A percentile compares a stretch with the other conserved stretches of the same genome.
Conservation (phyloP, 2,888 invertebrate species). For the Chrysomela aeneicollis region DNA sequence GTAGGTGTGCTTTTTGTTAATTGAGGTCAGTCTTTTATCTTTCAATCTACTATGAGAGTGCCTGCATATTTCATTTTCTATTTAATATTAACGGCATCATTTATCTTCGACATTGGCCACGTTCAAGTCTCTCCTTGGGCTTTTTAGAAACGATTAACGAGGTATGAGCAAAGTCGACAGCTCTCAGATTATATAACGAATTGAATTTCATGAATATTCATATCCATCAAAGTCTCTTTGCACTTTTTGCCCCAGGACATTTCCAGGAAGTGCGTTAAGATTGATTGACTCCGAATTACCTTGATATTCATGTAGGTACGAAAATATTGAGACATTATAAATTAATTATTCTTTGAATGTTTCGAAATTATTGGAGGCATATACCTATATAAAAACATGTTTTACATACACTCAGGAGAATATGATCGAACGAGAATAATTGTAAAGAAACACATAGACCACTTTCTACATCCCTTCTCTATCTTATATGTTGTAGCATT, state of each 20-base stretch:
- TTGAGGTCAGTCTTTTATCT: background rate
- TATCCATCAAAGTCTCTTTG: conserved; percentile 28
- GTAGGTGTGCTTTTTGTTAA: background rate
- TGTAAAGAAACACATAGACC: no score
- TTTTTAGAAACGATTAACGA: conserved; percentile 39
- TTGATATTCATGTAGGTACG: background rate
- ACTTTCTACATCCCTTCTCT: no score
- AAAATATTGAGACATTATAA: background rate
- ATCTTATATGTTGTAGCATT: no score
- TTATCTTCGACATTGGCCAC: conserved; percentile 39
- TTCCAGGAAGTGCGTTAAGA: background rate
- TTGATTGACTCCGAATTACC: background rate
- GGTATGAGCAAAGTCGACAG: conserved; percentile 33
- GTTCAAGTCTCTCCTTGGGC: conserved; percentile 31
- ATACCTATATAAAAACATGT: no score
- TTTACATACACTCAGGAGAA: no score
- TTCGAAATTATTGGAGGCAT: no score
- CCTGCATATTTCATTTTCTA: conserved; percentile 20
- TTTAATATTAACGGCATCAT: conserved; percentile 33
- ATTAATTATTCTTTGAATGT: no score
- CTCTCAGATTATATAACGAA: conserved; percentile 37
- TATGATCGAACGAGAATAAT: no score
- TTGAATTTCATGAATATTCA: conserved; percentile 37
- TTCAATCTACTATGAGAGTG: background rate
- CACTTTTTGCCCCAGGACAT: background rate